Evolutionary conservation across 2,113 vertebrate genomes (phyloP).

Genomic region (Chionis minor): DNA sequence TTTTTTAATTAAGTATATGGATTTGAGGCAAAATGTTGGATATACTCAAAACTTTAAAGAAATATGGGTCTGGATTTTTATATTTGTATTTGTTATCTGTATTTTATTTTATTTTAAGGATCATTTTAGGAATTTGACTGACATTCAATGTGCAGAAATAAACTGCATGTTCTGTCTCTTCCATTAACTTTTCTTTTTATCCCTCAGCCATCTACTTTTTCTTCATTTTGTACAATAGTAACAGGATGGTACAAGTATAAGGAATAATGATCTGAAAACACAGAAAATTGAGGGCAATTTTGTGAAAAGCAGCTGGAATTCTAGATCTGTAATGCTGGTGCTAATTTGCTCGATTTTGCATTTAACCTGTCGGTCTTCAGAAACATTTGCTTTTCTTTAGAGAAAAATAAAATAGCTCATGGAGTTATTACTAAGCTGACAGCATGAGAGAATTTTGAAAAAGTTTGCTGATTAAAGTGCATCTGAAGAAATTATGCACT

Average conservation of each 20-base stretch:
- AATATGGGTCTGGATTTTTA: not conserved
- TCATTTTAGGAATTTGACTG: not conserved
- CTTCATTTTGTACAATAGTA: not conserved
- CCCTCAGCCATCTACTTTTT: not conserved
- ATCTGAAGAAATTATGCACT: not conserved
- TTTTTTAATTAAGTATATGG: not conserved
- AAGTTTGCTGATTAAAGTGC: not conserved
- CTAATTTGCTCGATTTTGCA: not conserved
- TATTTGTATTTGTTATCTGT: not conserved
- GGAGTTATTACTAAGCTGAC: not conserved
- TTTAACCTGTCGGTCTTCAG: not conserved
- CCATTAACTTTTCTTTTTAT: not conserved
- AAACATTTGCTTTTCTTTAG: not conserved
- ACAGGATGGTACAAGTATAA: not conserved
- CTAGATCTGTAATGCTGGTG: not conserved
- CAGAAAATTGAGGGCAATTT: constrained; percentile 10
- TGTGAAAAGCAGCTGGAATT: not conserved
- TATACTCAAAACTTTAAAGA: not conserved
- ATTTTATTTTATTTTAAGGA: not conserved
- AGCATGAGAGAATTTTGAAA: not conserved
- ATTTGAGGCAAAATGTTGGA: not conserved
- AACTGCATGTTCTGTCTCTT: not conserved
- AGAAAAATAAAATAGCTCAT: not conserved
- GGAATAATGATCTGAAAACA: not conserved
- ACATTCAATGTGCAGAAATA: not conserved